phyloP scores from a whole-genome alignment of 2,797 vertebrate species.

The Macrochelys suwanniensis region DNA sequence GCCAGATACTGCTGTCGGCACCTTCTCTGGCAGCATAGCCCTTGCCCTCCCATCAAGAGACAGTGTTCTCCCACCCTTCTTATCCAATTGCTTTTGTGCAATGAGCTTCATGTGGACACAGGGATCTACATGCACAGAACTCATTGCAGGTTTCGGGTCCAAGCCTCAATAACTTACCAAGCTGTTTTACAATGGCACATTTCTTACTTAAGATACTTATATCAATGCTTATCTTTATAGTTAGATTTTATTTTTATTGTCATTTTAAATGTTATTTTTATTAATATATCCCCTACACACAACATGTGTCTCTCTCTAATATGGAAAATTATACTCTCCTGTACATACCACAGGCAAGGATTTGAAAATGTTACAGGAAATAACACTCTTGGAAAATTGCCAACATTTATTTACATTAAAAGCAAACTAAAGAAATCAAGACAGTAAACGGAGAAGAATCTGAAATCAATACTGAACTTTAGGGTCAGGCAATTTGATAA shows the following conservation, averaged over 20 bases:
- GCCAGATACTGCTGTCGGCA: not conserved
- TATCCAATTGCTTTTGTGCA: not conserved
- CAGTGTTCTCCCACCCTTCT: not conserved
- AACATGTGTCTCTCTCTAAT: not conserved
- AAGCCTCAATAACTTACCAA: not conserved
- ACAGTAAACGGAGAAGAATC: constrained; percentile 27
- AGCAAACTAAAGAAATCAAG: constrained; percentile 40
- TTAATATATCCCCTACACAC: not conserved
- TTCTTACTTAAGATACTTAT: not conserved
- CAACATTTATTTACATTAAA: constrained; percentile 6
- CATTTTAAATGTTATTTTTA: not conserved
- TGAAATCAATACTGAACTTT: constrained; percentile 57
- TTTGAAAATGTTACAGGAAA: constrained; percentile 53
- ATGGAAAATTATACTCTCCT: not conserved
- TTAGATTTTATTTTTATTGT: not conserved
- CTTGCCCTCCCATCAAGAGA: not conserved
- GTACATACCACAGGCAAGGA: not conserved
- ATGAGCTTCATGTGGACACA: not conserved
- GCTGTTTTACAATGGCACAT: not conserved
- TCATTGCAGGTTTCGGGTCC: not conserved
- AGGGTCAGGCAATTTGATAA: constrained; percentile 49
- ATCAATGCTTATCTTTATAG: not conserved
- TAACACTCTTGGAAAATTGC: constrained; percentile 24
- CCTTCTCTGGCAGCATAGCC: not conserved
- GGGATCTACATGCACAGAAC: not conserved